Base-by-base conservation (phyloP, 2,113 vertebrate species). In the Gambusia affinis region DNA sequence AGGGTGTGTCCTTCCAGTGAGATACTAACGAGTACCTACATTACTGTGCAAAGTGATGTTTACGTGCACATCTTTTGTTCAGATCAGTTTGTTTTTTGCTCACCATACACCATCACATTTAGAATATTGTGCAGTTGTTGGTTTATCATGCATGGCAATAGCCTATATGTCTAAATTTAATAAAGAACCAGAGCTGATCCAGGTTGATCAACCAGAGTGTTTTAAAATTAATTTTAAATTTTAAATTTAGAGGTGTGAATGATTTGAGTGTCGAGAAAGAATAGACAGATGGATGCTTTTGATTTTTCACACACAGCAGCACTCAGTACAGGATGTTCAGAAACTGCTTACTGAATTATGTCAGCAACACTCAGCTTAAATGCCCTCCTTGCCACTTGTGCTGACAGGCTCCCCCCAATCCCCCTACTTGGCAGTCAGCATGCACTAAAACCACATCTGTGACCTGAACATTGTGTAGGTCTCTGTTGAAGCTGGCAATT, bases 291-390 rank as follows among this genome's bases (percentile, higher is more conserved):
- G n/a, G 35, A 8, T 1, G 28, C 31, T 44, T 57, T 17, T 60
- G 17, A 60, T 24, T 29, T 3, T 14, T 72, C 42, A 51, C 7
- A 72, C n/a, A 4, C 19, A 19, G 33, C 22, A 54, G 64, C 64
- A 11, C 70, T 74, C 30, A 77, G 44, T 33, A 66, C 28, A 0
- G 3, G 70, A 42, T 75, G 66, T 54, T 62, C 28, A 71, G 44
- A 69, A 79, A 69, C 70, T 76, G 44, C 60, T 71, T 19, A n/a
- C 28, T 62, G 10, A 80, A 78, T 72, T 60, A 66, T 75, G 29
- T 80, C 73, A 87, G 37, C 71, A 70, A 4, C 64, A 60, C 73
- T 76, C 67, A 81, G 47, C 19, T 44, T 79, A 61, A 54, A 71
- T 85, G 71, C 64, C 62, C 64, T 47, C 29, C 19, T 8, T 76